Evolutionary conservation across 2,113 vertebrate species (phyloP).

Genomic region (Propithecus coquereli): DNA sequence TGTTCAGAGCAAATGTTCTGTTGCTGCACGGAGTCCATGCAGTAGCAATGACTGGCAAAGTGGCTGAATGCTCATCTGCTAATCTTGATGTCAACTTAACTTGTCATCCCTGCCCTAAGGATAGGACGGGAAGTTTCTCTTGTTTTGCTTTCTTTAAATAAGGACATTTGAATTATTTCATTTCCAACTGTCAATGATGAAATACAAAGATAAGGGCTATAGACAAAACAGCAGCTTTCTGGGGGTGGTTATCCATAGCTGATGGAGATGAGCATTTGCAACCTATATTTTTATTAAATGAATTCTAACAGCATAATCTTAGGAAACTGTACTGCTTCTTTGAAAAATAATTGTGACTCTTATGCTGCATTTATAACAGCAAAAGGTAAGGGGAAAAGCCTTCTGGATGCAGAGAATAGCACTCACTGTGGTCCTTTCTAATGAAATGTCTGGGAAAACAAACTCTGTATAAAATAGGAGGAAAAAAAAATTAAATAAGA

Average conservation of each 20-base stretch:
- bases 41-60: constrained; percentile 35
- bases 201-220: not conserved
- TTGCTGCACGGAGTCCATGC: constrained; percentile 25
- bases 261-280: not conserved
- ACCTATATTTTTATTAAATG: not conserved
- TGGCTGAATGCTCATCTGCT: constrained; percentile 56
- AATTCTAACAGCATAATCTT: not conserved
- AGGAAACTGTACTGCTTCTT: not conserved
- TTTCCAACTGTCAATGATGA: not conserved
- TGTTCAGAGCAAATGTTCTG: constrained; percentile 62
- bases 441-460: constrained; percentile 48
- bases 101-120: constrained; percentile 44
- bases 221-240: not conserved
- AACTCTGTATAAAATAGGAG: not conserved
- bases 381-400: not conserved
- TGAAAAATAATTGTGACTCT: not conserved
- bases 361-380: not conserved
- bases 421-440: constrained; percentile 26
- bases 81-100: constrained; percentile 47
- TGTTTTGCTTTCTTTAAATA: constrained; percentile 41
- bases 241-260: not conserved
- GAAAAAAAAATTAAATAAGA: constrained; percentile 34
- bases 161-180: constrained; percentile 36
- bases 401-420: not conserved
- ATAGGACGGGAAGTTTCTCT: not conserved